Percentiles rank a stretch among this genome's conserved stretches.
phyloP scores from a whole-genome alignment of 2,888 invertebrate species.

The Cyaniris semiargus region DNA sequence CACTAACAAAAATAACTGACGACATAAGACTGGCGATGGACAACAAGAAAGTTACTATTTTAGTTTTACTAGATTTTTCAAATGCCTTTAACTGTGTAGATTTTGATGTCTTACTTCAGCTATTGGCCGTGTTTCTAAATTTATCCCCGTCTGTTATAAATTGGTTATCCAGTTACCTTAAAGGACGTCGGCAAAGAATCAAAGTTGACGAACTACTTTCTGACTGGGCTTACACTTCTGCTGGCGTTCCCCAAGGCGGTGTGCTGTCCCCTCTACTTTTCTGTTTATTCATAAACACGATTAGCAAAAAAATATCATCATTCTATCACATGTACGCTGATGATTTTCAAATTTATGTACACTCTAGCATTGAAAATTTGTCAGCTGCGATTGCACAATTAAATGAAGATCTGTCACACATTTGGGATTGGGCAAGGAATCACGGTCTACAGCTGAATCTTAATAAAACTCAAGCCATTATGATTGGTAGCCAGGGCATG shows the following conservation, averaged over 20 bases:
- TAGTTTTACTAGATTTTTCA: background rate
- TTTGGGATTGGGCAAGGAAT: too few species aligned
- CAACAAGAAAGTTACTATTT: background rate
- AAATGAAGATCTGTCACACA: too few species aligned
- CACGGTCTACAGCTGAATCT: too few species aligned
- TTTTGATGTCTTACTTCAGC: background rate
- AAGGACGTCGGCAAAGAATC: background rate
- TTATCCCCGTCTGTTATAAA: background rate
- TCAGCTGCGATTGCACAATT: too few species aligned
- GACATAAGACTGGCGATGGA: background rate
- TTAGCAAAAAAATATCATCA: background rate
- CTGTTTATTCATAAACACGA: too few species aligned
- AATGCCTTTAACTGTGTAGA: background rate
- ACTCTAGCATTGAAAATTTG: background rate
- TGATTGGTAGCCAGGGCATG: too few species aligned
- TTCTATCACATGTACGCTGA: background rate
- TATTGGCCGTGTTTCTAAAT: background rate
- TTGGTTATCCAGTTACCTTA: background rate
- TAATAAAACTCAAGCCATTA: too few species aligned
- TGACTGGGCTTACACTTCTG: too few species aligned
- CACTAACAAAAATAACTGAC: too few species aligned
- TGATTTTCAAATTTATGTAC: background rate
- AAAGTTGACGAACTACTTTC: background rate
- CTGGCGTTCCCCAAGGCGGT: too few species aligned
- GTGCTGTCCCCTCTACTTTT: too few species aligned